Percentiles rank a stretch among this genome's conserved stretches.
Conservation (phyloP, 1,140 invertebrate genomes). For the Ceratitis capitata region DNA sequence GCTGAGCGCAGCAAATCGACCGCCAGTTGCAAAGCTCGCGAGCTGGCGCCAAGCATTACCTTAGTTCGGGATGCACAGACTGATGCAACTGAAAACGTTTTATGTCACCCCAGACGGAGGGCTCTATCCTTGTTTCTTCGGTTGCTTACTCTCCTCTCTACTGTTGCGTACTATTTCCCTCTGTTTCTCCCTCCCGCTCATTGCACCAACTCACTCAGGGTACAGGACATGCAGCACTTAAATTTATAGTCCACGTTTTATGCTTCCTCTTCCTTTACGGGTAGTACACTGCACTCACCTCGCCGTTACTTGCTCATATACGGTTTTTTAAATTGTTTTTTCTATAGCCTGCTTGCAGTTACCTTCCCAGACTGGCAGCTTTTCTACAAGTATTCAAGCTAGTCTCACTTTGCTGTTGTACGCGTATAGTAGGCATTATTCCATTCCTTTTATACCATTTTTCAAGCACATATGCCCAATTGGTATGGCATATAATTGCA, state of each 20-base stretch:
- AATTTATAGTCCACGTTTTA: slow-evolving; percentile 29
- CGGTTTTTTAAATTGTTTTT: background rate
- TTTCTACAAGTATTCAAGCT: background rate
- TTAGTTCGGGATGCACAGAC: background rate
- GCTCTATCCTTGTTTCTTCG: background rate
- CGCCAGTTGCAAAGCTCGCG: too few relatives aligned
- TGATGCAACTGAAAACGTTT: background rate
- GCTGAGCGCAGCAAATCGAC: too few relatives aligned
- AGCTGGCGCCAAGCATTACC: background rate
- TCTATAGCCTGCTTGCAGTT: background rate
- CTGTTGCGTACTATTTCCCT: background rate
- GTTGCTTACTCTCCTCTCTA: background rate
- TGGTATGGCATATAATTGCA: too few relatives aligned
- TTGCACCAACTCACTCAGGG: background rate
- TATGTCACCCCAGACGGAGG: background rate
- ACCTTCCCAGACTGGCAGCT: background rate
- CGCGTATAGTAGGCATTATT: background rate
- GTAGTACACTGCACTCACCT: background rate
- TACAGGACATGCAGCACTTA: background rate
- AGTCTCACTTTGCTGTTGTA: background rate
- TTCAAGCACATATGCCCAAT: background rate
- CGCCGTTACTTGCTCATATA: background rate
- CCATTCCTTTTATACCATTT: background rate
- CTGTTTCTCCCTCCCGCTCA: background rate
- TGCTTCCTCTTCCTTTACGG: background rate